These are phyloP conservation scores for Bufo gargarizans DNA, from an alignment of 2,113 vertebrate species.

Conservation along the genomic window DNA sequence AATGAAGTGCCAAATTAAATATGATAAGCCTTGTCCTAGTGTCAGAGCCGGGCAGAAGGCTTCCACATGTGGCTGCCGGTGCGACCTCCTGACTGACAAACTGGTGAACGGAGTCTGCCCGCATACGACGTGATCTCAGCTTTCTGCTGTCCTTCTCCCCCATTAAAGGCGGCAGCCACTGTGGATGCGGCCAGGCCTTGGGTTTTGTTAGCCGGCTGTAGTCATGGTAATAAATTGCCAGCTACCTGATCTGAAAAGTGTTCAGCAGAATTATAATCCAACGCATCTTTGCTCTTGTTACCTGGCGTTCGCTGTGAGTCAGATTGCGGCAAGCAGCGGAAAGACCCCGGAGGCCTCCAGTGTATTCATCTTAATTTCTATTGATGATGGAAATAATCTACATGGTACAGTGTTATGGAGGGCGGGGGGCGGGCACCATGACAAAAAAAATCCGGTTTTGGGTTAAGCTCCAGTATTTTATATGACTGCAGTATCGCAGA, in stretches of 20 bases:
- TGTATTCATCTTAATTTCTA: too few relatives aligned
- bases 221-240: constrained; percentile 53
- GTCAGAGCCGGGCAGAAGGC: constrained; percentile 21
- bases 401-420: background rate
- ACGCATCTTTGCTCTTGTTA: constrained; percentile 33
- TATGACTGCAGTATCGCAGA: too few relatives aligned
- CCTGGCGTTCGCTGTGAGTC: constrained; percentile 37
- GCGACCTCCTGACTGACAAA: background rate
- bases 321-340: constrained; percentile 25
- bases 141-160: background rate
- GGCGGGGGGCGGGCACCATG: too few relatives aligned
- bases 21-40: constrained; percentile 60
- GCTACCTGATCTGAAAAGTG: constrained; percentile 51
- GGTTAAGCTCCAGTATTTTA: too few relatives aligned
- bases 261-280: constrained; percentile 41
- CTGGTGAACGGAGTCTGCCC: background rate
- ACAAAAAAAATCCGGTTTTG: too few relatives aligned
- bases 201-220: constrained; percentile 45
- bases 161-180: constrained; percentile 1
- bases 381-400: background rate
- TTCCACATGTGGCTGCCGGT: constrained; percentile 1
- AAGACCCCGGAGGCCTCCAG: background rate
- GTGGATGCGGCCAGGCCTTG: constrained; percentile 33
- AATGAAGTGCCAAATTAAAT: constrained; percentile 67
- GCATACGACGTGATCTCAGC: background rate